A percentile compares a stretch with the other conserved stretches of the same genome.
These are phyloP conservation scores for Phalangium opilio DNA, from an alignment of 2,888 invertebrate species.

Conservation along the genomic window DNA sequence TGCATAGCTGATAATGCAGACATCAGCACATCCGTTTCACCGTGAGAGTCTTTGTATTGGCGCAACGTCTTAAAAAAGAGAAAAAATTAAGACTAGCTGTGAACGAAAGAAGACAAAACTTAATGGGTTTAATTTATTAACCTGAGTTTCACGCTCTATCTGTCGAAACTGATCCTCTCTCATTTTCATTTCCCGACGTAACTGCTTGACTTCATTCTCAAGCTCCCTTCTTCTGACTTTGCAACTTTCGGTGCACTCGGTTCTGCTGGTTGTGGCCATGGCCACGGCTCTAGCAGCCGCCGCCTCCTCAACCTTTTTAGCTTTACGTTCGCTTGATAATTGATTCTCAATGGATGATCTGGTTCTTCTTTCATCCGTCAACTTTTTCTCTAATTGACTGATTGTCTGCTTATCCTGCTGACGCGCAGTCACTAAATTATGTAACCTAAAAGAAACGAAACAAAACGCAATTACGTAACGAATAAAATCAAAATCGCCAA, in stretches of 20 bases:
- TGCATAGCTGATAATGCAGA: slow-evolving; percentile 64
- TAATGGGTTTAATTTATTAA: slow-evolving; percentile 16
- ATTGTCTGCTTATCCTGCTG: slow-evolving; percentile 64
- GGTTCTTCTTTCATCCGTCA: slow-evolving; percentile 69
- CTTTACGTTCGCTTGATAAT: slow-evolving; percentile 53
- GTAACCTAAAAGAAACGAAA: slow-evolving; percentile 40
- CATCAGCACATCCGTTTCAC: slow-evolving; percentile 58
- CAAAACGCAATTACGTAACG: too few relatives aligned
- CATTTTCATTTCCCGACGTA: slow-evolving; percentile 45
- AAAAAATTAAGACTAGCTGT: background rate
- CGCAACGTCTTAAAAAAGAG: slow-evolving; percentile 32
- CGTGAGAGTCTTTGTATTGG: slow-evolving; percentile 45
- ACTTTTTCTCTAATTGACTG: slow-evolving; percentile 54
- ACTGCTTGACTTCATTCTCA: slow-evolving; percentile 48
- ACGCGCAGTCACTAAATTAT: slow-evolving; percentile 53
- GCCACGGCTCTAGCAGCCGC: slow-evolving; percentile 33
- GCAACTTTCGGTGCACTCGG: slow-evolving; percentile 51
- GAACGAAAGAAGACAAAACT: too few relatives aligned
- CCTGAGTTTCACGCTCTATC: slow-evolving; percentile 43
- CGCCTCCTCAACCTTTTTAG: slow-evolving; percentile 44
- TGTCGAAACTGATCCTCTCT: slow-evolving; percentile 46
- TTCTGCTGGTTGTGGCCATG: slow-evolving; percentile 26
- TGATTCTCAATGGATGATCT: slow-evolving; percentile 56
- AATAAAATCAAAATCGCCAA: too few relatives aligned
- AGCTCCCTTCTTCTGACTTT: slow-evolving; percentile 44